phyloP scores from a whole-genome alignment of 2,888 invertebrate species.

The Abrostola tripartita region DNA sequence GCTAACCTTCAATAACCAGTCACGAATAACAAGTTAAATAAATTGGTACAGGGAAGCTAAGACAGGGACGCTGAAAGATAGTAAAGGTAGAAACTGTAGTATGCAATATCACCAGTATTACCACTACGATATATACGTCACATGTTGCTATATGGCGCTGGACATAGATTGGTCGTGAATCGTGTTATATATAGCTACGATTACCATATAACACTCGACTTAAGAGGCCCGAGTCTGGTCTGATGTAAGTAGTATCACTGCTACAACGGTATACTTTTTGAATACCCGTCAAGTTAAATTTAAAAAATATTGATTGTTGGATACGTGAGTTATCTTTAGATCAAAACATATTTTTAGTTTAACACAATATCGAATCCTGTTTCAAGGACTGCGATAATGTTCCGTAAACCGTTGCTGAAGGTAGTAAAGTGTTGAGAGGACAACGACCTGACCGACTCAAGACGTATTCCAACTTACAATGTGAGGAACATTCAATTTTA shows the following conservation, averaged over 20 bases:
- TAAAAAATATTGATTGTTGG: slow-evolving; percentile 40
- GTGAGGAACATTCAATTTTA: slow-evolving; percentile 80
- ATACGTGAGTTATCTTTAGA: slow-evolving; percentile 41
- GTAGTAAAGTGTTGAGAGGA: slow-evolving; percentile 81
- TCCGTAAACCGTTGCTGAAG: slow-evolving; percentile 82
- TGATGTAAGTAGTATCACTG: slow-evolving; percentile 38
- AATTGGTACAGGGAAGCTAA: slow-evolving; percentile 42
- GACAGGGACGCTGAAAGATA: slow-evolving; percentile 30
- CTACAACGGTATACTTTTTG: slow-evolving; percentile 55
- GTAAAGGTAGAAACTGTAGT: slow-evolving; percentile 20
- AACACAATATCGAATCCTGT: slow-evolving; percentile 75
- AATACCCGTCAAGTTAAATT: slow-evolving; percentile 47
- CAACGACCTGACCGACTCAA: slow-evolving; percentile 84
- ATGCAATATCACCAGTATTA: slow-evolving; percentile 22
- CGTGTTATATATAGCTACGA: slow-evolving; percentile 16
- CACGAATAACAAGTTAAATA: slow-evolving; percentile 51
- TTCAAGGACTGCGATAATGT: slow-evolving; percentile 82
- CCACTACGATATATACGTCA: slow-evolving; percentile 8
- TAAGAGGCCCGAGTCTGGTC: slow-evolving; percentile 47
- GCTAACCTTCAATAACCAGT: slow-evolving; percentile 55
- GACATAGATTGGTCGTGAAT: slow-evolving; percentile 24
- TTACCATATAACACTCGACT: slow-evolving; percentile 34
- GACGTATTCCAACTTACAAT: slow-evolving; percentile 79
- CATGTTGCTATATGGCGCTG: slow-evolving; percentile 18
- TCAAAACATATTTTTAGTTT: slow-evolving; percentile 48